These are phyloP conservation scores for Bubalus kerabau DNA, from an alignment of 2,113 vertebrate species.

Conservation along the genomic window DNA sequence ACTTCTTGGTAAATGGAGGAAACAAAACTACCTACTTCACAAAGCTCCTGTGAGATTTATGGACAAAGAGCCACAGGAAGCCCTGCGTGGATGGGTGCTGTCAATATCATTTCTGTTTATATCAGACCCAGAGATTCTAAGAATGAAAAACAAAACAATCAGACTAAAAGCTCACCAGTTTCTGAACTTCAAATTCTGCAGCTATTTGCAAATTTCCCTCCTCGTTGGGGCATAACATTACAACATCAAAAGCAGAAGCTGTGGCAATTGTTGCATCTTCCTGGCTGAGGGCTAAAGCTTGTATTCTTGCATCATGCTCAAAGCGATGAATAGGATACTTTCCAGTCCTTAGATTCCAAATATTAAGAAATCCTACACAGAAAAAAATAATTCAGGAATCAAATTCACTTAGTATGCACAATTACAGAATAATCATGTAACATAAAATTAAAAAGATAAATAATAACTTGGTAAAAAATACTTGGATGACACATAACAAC, in stretches of 20 bases:
- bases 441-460: background rate
- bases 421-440: background rate
- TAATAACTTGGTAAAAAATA: background rate
- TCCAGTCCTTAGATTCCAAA: conserved; percentile 90
- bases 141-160: background rate
- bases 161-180: conserved; percentile 83
- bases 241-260: conserved; percentile 84
- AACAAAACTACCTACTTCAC: background rate
- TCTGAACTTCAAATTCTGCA: conserved; percentile 83
- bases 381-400: background rate
- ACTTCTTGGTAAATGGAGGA: background rate
- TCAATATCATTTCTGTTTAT: background rate
- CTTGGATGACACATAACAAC: background rate
- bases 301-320: conserved; percentile 86
- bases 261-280: conserved; percentile 82
- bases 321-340: conserved; percentile 88
- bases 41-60: background rate
- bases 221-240: conserved; percentile 83
- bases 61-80: background rate
- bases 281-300: conserved; percentile 83
- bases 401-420: background rate
- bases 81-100: background rate
- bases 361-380: conserved; percentile 85
- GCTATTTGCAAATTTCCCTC: conserved; percentile 87
- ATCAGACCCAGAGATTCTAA: background rate